These are phyloP conservation scores for Geodia barretti DNA, from an alignment of 37 sponge, comb jelly and placozoan genomes.

Conservation along the genomic window DNA sequence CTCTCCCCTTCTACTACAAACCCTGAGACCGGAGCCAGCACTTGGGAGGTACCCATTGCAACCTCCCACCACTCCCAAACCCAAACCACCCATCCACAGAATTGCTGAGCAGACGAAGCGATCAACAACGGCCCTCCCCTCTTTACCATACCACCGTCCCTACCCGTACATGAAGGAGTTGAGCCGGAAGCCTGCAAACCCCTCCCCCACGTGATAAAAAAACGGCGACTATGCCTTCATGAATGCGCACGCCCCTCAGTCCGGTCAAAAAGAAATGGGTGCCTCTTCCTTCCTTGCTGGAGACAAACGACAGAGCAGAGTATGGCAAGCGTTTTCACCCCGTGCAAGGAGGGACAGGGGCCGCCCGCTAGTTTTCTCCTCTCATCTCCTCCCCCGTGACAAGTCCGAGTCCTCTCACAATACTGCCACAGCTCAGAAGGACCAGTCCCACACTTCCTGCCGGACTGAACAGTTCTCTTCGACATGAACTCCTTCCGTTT, in stretches of 20 bases:
- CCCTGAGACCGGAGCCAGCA: constrained; percentile 24
- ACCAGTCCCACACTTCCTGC: background rate
- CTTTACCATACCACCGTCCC: constrained; percentile 15
- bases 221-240: background rate
- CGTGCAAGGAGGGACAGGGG: background rate
- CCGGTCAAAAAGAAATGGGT: constrained; percentile 5
- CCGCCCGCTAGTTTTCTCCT: background rate
- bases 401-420: background rate
- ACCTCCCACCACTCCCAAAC: background rate
- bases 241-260: background rate
- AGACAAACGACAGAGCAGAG: too few species aligned
- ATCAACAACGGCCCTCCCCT: constrained; percentile 8
- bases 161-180: constrained; percentile 4
- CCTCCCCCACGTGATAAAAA: constrained; percentile 13
- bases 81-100: background rate
- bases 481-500: background rate
- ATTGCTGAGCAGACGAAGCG: background rate
- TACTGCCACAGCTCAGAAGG: too few species aligned
- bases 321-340: too few species aligned
- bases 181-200: background rate
- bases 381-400: too few species aligned
- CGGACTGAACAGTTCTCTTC: too few species aligned
- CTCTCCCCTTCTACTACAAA: too few species aligned
- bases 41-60: constrained; percentile 62
- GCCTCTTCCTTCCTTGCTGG: too few species aligned